phyloP scores from a whole-genome alignment of 2,888 invertebrate genomes.

The Torymus tubicola region DNA sequence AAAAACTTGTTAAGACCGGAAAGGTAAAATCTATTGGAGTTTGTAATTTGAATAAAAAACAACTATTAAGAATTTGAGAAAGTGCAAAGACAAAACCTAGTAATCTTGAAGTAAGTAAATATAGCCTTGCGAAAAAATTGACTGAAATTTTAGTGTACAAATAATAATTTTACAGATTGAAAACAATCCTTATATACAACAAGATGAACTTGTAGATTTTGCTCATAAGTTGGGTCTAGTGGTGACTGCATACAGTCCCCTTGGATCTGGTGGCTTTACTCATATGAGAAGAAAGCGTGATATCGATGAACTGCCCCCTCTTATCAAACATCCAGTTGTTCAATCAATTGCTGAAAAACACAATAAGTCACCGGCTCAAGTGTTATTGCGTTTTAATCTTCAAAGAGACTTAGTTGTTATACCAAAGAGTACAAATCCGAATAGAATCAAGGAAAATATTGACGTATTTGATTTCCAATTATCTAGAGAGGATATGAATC shows the following conservation, averaged over 20 bases:
- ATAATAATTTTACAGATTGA: slow-evolving; percentile 2
- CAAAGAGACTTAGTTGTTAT: background rate
- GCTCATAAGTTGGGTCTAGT: background rate
- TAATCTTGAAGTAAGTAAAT: slow-evolving; percentile 7
- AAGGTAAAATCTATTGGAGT: background rate
- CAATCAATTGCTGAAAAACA: slow-evolving; percentile 1
- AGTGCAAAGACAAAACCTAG: slow-evolving; percentile 1
- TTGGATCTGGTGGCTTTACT: background rate
- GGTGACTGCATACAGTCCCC: background rate
- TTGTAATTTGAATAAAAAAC: background rate
- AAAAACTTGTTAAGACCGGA: slow-evolving; percentile 16
- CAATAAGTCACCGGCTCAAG: slow-evolving; percentile 8
- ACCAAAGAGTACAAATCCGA: background rate
- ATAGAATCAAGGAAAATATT: background rate
- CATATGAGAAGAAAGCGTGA: background rate
- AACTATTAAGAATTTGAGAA: slow-evolving; percentile 18
- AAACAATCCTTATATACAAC: background rate
- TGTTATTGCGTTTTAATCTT: background rate
- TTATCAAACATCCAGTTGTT: background rate
- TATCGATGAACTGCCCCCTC: background rate
- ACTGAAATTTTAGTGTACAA: background rate
- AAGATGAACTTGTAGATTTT: background rate
- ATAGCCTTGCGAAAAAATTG: no score
- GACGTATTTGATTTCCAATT: slow-evolving; percentile 6
- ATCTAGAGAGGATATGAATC: slow-evolving; percentile 19